Percentiles rank a stretch among this genome's conserved stretches.
Evolutionary conservation across 2,797 vertebrate species (phyloP).

Genomic region (Odontamblyopus rebecca): DNA sequence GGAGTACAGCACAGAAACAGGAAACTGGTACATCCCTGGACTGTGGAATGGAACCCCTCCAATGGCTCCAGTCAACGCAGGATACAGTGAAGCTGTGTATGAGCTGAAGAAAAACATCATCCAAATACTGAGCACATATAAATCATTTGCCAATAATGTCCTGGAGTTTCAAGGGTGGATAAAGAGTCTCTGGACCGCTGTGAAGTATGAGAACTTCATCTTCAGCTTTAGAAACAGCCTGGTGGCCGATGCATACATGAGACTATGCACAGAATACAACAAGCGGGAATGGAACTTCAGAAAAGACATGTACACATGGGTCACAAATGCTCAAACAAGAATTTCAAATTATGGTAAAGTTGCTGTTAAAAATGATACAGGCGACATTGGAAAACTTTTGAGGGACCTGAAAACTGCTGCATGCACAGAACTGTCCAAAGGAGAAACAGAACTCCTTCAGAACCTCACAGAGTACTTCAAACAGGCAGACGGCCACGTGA

Average conservation of each 20-base stretch:
- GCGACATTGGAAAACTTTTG: slow-evolving; percentile 14
- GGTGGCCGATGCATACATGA: slow-evolving; percentile 68
- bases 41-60: slow-evolving; percentile 72
- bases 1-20: slow-evolving; percentile 59
- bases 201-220: slow-evolving; percentile 73
- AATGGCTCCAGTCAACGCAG: slow-evolving; percentile 68
- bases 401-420: slow-evolving; percentile 34
- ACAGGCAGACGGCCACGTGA: slow-evolving; percentile 50
- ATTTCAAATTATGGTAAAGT: slow-evolving; percentile 51
- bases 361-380: slow-evolving; percentile 9
- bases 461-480: slow-evolving; percentile 61
- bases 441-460: slow-evolving; percentile 44
- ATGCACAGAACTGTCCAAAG: slow-evolving; percentile 17
- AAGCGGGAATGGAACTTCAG: slow-evolving; percentile 71
- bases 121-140: slow-evolving; percentile 54
- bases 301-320: slow-evolving; percentile 55
- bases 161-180: slow-evolving; percentile 73
- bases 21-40: slow-evolving; percentile 67
- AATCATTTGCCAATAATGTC: slow-evolving; percentile 50
- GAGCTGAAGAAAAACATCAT: slow-evolving; percentile 77
- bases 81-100: slow-evolving; percentile 71
- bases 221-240: slow-evolving; percentile 78
- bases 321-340: slow-evolving; percentile 46
- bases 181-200: slow-evolving; percentile 72
- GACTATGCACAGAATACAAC: slow-evolving; percentile 57